Evolutionary conservation across 2,888 invertebrate species (phyloP), one percentile per base, ranked within the genome.

Genomic region (Linnaemya vulpina): DNA sequence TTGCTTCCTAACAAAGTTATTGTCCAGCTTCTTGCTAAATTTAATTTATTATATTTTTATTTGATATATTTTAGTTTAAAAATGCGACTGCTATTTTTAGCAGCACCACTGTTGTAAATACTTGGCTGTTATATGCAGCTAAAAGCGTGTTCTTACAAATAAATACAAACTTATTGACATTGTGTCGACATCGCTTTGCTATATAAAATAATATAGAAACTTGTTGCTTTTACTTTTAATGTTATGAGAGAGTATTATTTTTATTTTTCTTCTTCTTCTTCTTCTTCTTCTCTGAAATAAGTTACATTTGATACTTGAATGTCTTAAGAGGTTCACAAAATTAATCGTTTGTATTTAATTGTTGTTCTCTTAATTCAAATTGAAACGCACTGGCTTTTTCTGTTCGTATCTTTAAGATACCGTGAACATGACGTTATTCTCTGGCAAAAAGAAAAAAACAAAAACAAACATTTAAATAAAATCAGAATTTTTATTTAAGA

Each of bases 281-380:
- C 13, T 62, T 71, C 58, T 43, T 20, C 25, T n/a, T 25, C 17
- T 30, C 5, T 30, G 11, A 49, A 20, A 40, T 65, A 75, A 62
- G 17, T 58, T 25, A n/a, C 49, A 38, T 30, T 67, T 63, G 40
- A 17, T 40, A 53, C 8, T 25, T 46, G n/a, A 58, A 70, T 20
- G 46, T 55, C 62, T 79, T 75, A 65, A 74, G 63, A 82, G 20
- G 49, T 62, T 83, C 1, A 62, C 22, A 79, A 82, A 85, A 81
- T 85, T 85, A 85, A 85, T 85, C 49, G 85, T 38, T 79, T 70
- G 85, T 65, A 78, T 77, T 76, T 84, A 80, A 84, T 84, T 73
- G 77, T 68, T 35, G 20, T 71, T 60, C 20, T 79, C 67, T 74
- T 79, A 79, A 74, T 70, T 63, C 17, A 51, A 40, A 38, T 53